Evolutionary conservation across 2,113 vertebrate species (phyloP), one percentile per base, ranked within the genome.

Genomic region (Stigmatopora argus): DNA sequence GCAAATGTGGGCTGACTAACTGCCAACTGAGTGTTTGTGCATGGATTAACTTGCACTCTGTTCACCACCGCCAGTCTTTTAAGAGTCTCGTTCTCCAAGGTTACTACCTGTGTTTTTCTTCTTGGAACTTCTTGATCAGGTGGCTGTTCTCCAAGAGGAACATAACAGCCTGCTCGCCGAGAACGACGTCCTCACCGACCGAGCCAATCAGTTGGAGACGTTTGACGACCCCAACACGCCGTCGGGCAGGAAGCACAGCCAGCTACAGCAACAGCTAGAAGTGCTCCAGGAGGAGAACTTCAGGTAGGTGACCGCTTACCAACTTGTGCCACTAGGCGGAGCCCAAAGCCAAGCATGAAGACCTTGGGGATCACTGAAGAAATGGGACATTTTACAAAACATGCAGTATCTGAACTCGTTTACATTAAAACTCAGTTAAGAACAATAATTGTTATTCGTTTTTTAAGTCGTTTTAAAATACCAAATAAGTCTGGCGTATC

Each of bases 221-320:
- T 92, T 96, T 62, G 95, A 97, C 67, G 94, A 98, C 73, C 94
- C 95, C 41, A 94, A 87, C 85, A 94, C 91, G 2, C 78, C 90
- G 41, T 94, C 94, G 56, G 92, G 95, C 26, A 94, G 89, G 72
- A 98, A 97, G 73, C 95, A 96, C 84, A 93, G 92, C 74, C 93
- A 92, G 75, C 88, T 94, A 44, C 96, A 98, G 76, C 83, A 93
- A 45, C 96, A 98, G 71, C 73, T 98, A 5, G 97, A 99, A 74
- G 87, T 93, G 48, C 77, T 99, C 59, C 95, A 98, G 83, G 95
- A 99, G 79, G 97, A 99, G 85, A 98, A 94, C 82, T 99, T 94
- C 90, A 96, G 96, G 96, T 87, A 10, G 17, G 45, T 7, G 26
- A 15, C 15, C 34, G 1, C n/a, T 5, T 44, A 18, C 9, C 3